phyloP scores from a whole-genome alignment of 2,797 vertebrate species.

The Brachyalestes nurse region DNA sequence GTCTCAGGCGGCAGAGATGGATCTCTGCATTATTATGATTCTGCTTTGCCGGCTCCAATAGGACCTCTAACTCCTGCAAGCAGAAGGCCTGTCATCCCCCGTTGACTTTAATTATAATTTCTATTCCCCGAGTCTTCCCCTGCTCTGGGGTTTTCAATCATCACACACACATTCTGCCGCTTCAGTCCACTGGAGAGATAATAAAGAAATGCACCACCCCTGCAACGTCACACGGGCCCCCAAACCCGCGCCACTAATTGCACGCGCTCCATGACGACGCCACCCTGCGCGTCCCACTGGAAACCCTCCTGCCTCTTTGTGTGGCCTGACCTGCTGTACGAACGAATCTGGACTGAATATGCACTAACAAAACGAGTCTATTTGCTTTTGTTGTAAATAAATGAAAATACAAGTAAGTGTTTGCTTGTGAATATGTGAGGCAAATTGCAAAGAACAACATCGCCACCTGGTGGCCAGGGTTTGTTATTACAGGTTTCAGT shows the following conservation, averaged over 20 bases:
- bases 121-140: constrained; percentile 54
- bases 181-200: constrained; percentile 45
- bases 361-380: background rate
- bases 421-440: background rate
- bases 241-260: constrained; percentile 32
- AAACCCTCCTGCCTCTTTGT: background rate
- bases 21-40: constrained; percentile 62
- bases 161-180: constrained; percentile 42
- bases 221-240: constrained; percentile 26
- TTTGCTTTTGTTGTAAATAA: background rate
- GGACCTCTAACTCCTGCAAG: constrained; percentile 61
- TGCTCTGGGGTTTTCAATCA: constrained; percentile 60
- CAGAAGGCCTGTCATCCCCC: constrained; percentile 57
- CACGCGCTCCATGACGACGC: background rate
- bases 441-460: constrained; percentile 21
- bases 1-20: constrained; percentile 58
- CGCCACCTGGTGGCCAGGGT: constrained; percentile 29
- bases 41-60: constrained; percentile 59
- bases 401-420: too few species aligned
- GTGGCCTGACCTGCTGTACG: background rate
- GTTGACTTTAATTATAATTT: constrained; percentile 64
- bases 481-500: constrained; percentile 8
- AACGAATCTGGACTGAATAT: constrained; percentile 11
- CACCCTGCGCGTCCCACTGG: constrained; percentile 12
- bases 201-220: constrained; percentile 37